Base-by-base conservation (phyloP, 1,140 invertebrate genomes). In the Brachystomella parvula region DNA sequence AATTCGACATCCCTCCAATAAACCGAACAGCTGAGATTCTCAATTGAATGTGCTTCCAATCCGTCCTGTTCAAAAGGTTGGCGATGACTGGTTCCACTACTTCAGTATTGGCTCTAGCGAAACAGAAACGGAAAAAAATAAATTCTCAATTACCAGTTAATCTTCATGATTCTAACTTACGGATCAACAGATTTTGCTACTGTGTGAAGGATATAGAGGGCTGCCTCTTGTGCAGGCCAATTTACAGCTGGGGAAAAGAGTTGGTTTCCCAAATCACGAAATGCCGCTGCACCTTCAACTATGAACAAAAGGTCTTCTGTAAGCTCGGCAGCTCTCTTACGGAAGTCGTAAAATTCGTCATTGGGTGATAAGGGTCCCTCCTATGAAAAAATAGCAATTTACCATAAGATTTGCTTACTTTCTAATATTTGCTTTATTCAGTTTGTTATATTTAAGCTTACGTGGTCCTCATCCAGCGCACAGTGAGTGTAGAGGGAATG, bases 241-340 rank as follows among this genome's bases (percentile, higher is more conserved):
- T 87, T 87, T 0, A 81, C 75, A 74, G 87, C 85, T 6, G 92
- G 79, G 30, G 83, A 83, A 0, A 86, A 75, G 76, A 90, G 91
- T 87, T 96, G 94, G n/a, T 28, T 26, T 3, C 64, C 69, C 29
- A 73, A 57, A 81, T 96, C 90, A 72, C 88, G 83, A 78, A 98
- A 96, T 77, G 92, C 92, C 61, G 87, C 86, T 64, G 88, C 88
- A 47, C 93, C 94, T 0, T 94, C 93, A 63, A 97, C 89, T 65
- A 98, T 92, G 77, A 97, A 98, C n/a, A 96, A 89, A 30, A 98
- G 90, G 79, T 99, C 96, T 78, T 95, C 95, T 57, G 98, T 92
- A 53, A 98, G 79, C 75, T 98, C 95, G 6, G 87, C 89, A 0
- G 95, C 94, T 76, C 93, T 88, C 62, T 83, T 78, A 73, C 96